phyloP scores from a whole-genome alignment of 2,113 vertebrate species.

The Paracanthobrama guichenoti region DNA sequence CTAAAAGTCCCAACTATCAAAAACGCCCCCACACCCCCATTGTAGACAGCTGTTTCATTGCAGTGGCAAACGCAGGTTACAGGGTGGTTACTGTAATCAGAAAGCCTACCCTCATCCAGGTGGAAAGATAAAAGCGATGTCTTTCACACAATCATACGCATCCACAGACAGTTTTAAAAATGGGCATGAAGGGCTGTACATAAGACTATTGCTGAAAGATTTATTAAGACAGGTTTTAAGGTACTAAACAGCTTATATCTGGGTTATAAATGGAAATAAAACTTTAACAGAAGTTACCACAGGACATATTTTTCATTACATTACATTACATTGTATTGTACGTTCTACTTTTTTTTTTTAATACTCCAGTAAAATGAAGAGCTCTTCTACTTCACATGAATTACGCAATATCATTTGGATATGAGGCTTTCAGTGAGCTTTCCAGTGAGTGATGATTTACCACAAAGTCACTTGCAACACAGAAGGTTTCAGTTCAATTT shows the following conservation, averaged over 20 bases:
- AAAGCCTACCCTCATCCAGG: slow-evolving; percentile 41
- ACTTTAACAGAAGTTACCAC: background rate
- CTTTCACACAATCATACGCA: slow-evolving; percentile 30
- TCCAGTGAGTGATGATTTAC: slow-evolving; percentile 23
- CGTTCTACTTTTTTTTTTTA: background rate
- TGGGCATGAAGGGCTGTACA: background rate
- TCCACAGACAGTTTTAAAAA: background rate
- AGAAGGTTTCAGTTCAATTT: slow-evolving; percentile 40
- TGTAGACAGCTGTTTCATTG: slow-evolving; percentile 9
- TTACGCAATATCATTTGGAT: slow-evolving; percentile 12
- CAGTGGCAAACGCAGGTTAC: background rate
- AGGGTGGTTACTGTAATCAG: slow-evolving; percentile 1
- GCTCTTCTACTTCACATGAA: background rate
- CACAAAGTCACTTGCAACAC: slow-evolving; percentile 42
- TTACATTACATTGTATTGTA: no score
- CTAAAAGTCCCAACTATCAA: slow-evolving; percentile 18
- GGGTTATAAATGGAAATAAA: background rate
- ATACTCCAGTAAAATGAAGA: background rate
- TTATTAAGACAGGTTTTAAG: background rate
- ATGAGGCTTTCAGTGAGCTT: slow-evolving; percentile 28
- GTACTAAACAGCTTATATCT: background rate
- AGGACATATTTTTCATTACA: background rate
- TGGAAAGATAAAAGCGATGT: slow-evolving; percentile 28
- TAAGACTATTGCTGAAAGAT: background rate
- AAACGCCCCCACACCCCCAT: background rate